Evolutionary conservation across 2,888 invertebrate genomes (phyloP).

Genomic region (Acronicta aceris): DNA sequence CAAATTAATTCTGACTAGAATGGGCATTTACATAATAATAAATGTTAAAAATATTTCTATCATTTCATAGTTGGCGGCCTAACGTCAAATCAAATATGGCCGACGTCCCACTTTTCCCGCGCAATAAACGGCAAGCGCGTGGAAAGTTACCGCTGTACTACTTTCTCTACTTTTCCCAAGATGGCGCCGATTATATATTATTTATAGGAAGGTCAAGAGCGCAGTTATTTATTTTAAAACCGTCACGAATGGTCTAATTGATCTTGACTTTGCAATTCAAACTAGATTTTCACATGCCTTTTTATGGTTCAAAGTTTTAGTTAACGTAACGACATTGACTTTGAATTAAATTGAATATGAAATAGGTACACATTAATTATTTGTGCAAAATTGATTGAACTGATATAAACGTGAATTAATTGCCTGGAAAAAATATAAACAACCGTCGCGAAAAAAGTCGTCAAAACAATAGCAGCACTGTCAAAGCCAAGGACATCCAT

Average conservation of each 20-base stretch:
- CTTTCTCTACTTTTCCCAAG: slow-evolving; percentile 89
- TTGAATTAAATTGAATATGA: slow-evolving; percentile 12
- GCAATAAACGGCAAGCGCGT: slow-evolving; percentile 81
- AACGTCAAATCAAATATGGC: slow-evolving; percentile 85
- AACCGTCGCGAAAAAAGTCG: slow-evolving; percentile 6
- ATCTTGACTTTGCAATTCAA: slow-evolving; percentile 37
- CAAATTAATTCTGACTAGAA: no score
- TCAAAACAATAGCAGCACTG: slow-evolving; percentile 40
- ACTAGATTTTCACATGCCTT: slow-evolving; percentile 27
- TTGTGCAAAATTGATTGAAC: neutral
- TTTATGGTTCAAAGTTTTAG: slow-evolving; percentile 26
- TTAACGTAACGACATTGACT: slow-evolving; percentile 39
- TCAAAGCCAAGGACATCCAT: slow-evolving; percentile 68
- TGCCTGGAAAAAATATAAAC: neutral
- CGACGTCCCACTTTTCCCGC: slow-evolving; percentile 86
- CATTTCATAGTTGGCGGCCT: slow-evolving; percentile 66
- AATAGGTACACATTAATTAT: neutral
- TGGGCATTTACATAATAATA: slow-evolving; percentile 3
- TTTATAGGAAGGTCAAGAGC: slow-evolving; percentile 81
- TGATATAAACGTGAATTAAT: neutral
- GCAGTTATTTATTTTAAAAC: slow-evolving; percentile 58
- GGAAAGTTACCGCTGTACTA: slow-evolving; percentile 89
- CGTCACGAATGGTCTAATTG: slow-evolving; percentile 40
- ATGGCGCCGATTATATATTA: slow-evolving; percentile 80
- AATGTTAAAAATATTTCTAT: slow-evolving; percentile 40